A percentile compares a stretch with the other conserved stretches of the same genome.
Conservation (phyloP, 2,888 invertebrate species). For the Volucella inflata region DNA sequence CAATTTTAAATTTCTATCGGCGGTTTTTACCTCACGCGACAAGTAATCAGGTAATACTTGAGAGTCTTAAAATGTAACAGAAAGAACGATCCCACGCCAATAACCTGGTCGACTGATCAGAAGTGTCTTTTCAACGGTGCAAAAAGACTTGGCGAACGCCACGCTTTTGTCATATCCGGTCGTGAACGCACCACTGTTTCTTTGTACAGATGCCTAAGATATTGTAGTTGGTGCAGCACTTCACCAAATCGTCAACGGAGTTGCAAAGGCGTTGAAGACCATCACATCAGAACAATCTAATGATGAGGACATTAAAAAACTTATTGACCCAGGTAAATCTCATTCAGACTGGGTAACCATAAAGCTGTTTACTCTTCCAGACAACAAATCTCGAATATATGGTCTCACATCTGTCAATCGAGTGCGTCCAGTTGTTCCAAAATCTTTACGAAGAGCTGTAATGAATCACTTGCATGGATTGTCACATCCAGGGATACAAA, state of each 20-base stretch:
- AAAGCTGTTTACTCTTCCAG: conserved; percentile 20
- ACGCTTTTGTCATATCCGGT: conserved; percentile 26
- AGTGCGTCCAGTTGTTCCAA: background rate
- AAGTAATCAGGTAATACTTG: conserved; percentile 30
- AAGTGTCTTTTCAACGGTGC: conserved; percentile 56
- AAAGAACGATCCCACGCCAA: conserved; percentile 68
- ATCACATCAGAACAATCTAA: too few species aligned
- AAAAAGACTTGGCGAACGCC: conserved; percentile 43
- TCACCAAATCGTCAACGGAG: conserved; percentile 47
- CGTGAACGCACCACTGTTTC: conserved; percentile 6
- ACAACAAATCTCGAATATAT: background rate
- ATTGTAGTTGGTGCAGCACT: conserved; percentile 53
- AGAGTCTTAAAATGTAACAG: conserved; percentile 43
- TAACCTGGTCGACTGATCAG: conserved; percentile 2
- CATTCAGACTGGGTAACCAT: background rate
- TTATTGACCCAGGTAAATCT: background rate
- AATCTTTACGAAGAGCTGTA: too few species aligned
- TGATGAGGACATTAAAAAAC: too few species aligned
- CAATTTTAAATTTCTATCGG: conserved; percentile 74
- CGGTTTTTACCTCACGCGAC: conserved; percentile 61
- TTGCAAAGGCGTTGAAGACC: conserved; percentile 52
- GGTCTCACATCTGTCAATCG: background rate
- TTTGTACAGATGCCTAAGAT: conserved; percentile 62
- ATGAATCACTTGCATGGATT: background rate
- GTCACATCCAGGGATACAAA: conserved; percentile 10